Percentiles rank a stretch among this genome's conserved stretches.
phyloP scores from a whole-genome alignment of 1,140 invertebrate genomes.

The Condylostylus longicornis region DNA sequence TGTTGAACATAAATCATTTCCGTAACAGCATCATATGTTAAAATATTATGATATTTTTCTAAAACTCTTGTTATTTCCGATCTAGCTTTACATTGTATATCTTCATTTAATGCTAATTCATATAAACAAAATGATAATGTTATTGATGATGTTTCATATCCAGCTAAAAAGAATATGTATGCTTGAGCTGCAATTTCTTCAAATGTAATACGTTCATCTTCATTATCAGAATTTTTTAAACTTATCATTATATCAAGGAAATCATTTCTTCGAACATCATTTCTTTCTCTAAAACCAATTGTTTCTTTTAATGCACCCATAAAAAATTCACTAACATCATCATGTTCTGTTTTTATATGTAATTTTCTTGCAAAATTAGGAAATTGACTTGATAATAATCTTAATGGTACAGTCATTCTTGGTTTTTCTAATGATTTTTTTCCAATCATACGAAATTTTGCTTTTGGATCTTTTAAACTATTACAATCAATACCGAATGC shows the following conservation, averaged over 20 bases:
- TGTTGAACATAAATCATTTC: conserved; percentile 39
- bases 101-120: conserved; percentile 41
- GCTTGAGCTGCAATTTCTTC: conserved; percentile 30
- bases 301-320: conserved; percentile 29
- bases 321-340: conserved; percentile 33
- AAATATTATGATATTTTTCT: conserved; percentile 29
- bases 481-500: conserved; percentile 47
- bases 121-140: conserved; percentile 39
- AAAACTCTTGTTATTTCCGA: conserved; percentile 39
- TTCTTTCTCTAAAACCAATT: conserved; percentile 32
- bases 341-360: conserved; percentile 14
- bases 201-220: conserved; percentile 10
- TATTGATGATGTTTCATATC: conserved; percentile 47
- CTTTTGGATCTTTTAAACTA: conserved; percentile 31
- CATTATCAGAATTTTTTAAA: conserved; percentile 13
- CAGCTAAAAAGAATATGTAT: conserved; percentile 39
- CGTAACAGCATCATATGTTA: conserved; percentile 40
- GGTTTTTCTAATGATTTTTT: conserved; percentile 5
- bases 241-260: conserved; percentile 37
- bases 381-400: too few species aligned
- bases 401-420: conserved; percentile 8
- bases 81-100: conserved; percentile 40
- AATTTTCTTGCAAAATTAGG: conserved; percentile 19
- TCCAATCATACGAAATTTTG: conserved; percentile 32
- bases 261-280: conserved; percentile 33